phyloP scores from a whole-genome alignment of 2,113 vertebrate genomes.

The Trichechus manatus region DNA sequence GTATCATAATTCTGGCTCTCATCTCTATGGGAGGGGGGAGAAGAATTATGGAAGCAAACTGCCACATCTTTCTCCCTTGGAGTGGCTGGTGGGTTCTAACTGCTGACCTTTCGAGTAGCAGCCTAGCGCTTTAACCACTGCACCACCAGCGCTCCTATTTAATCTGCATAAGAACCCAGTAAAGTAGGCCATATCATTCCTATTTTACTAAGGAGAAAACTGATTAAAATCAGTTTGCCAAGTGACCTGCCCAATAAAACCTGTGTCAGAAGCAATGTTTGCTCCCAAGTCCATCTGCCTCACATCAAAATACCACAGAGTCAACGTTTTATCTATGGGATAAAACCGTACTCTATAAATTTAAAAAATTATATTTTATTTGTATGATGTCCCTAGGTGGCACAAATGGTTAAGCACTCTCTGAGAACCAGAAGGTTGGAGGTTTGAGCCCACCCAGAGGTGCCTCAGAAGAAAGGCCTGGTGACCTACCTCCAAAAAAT shows the following conservation, averaged over 20 bases:
- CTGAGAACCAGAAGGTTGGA: too few species aligned
- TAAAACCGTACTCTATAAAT: not conserved
- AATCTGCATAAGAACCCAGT: not conserved
- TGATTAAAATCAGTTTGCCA: not conserved
- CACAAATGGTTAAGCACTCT: too few species aligned
- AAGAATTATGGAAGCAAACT: not conserved
- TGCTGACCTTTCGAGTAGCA: too few species aligned
- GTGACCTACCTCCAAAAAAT: too few species aligned
- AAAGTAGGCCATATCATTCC: not conserved
- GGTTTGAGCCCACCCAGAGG: too few species aligned
- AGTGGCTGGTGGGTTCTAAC: too few species aligned
- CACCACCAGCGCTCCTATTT: not conserved
- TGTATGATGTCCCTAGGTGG: too few species aligned
- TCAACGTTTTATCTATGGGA: not conserved
- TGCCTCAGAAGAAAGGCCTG: too few species aligned
- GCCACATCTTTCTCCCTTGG: too few species aligned
- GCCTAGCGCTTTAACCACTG: too few species aligned
- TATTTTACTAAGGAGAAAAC: not conserved
- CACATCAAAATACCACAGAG: not conserved
- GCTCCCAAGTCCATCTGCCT: not conserved
- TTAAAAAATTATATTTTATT: not conserved
- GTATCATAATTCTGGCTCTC: not conserved
- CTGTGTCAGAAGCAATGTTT: not conserved
- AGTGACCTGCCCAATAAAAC: not conserved
- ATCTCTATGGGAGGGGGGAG: not conserved